Evolutionary conservation across 2,888 invertebrate genomes (phyloP), one percentile per base, ranked within the genome.

Genomic region (Ligdia adustata): DNA sequence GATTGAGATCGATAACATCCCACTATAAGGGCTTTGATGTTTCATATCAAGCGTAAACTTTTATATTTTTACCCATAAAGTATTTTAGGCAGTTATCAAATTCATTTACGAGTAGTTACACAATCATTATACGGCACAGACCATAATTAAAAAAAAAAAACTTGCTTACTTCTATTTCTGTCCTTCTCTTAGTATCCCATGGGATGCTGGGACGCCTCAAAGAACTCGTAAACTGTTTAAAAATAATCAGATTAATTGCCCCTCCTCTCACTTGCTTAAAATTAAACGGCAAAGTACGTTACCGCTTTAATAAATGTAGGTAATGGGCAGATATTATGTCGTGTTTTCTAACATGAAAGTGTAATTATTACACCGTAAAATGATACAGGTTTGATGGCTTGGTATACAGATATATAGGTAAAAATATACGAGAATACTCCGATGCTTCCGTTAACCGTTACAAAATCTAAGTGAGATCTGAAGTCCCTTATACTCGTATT

Each of bases 11-110:
- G 60, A 74, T 77, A 76, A 72, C 76, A 79, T 62, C 56, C 54
- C 59, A 58, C 65, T 66, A 62, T 54, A 57, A 61, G n/a, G 64
- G 53, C 78, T 82, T 83, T 84, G 80, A 84, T 80, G 75, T 79
- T 63, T 56, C 54, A 49, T 57, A 62, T 58, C 59, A 57, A 53
- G 53, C 47, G 42, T 53, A 22, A 43, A 29, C 29, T n/a, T n/a
- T n/a, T n/a, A n/a, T n/a, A n/a, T n/a, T n/a, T n/a, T n/a, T n/a
- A n/a, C n/a, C n/a, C n/a, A n/a, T n/a, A n/a, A n/a, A n/a, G n/a
- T n/a, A n/a, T n/a, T n/a, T n/a, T n/a, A n/a, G n/a, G n/a, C n/a
- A n/a, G n/a, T n/a, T n/a, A n/a, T n/a, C n/a, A n/a, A n/a, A n/a
- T n/a, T n/a, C n/a, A n/a, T n/a, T n/a, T n/a, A n/a, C n/a, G n/a